phyloP scores from a whole-genome alignment of 2,797 vertebrate species.

The Sebastiscus albofasciatus region DNA sequence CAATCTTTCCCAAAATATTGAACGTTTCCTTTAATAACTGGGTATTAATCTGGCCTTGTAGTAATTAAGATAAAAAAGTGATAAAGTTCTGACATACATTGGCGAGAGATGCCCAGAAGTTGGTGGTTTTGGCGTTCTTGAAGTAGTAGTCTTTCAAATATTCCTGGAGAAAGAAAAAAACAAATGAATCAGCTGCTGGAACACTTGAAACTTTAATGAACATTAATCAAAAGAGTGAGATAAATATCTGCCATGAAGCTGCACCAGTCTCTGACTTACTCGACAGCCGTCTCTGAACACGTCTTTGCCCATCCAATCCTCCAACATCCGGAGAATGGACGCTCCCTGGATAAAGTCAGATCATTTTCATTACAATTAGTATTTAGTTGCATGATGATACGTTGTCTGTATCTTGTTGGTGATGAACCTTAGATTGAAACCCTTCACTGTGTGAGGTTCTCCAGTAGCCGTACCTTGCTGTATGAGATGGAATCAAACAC shows the following conservation, averaged over 20 bases:
- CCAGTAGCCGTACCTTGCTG: slow-evolving; percentile 86
- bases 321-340: slow-evolving; percentile 94
- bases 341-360: slow-evolving; percentile 84
- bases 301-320: slow-evolving; percentile 89
- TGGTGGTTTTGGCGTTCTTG: slow-evolving; percentile 91
- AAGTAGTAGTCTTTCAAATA: slow-evolving; percentile 85
- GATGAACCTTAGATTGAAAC: not conserved
- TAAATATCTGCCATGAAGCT: not conserved
- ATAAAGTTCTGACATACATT: slow-evolving; percentile 74
- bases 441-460: not conserved
- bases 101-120: slow-evolving; percentile 91
- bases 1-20: not conserved
- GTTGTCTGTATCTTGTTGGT: not conserved
- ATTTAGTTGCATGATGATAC: not conserved
- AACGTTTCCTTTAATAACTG: not conserved
- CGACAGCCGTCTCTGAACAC: slow-evolving; percentile 89
- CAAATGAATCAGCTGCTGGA: not conserved
- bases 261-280: slow-evolving; percentile 74
- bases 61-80: not conserved
- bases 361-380: not conserved
- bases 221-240: not conserved
- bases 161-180: slow-evolving; percentile 74
- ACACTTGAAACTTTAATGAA: not conserved
- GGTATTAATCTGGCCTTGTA: not conserved
- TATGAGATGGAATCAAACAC: slow-evolving; percentile 98